A percentile compares a stretch with the other conserved stretches of the same genome.
Evolutionary conservation across 2,113 vertebrate species (phyloP).

Genomic region (Corythoichthys intestinalis): DNA sequence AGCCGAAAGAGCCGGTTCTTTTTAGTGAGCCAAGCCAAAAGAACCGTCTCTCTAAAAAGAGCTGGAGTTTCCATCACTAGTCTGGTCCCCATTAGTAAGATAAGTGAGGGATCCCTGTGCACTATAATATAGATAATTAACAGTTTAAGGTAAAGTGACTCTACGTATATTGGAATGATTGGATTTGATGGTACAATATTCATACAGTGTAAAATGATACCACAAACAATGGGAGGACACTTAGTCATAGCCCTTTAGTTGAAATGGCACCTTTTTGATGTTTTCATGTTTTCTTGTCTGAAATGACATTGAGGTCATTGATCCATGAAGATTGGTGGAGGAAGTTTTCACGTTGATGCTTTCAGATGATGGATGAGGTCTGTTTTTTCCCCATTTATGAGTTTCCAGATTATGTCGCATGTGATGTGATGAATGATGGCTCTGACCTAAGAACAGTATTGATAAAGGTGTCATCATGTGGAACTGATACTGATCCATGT

Average conservation of each 20-base stretch:
- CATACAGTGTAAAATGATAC: background rate
- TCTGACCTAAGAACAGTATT: background rate
- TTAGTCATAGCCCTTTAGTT: background rate
- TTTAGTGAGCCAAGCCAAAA: too few species aligned
- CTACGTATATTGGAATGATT: background rate
- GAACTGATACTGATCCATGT: conserved; percentile 3
- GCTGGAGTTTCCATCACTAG: too few species aligned
- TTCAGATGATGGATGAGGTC: background rate
- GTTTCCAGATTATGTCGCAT: background rate
- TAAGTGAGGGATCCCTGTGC: too few species aligned
- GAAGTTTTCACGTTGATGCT: conserved; percentile 1
- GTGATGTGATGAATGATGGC: background rate
- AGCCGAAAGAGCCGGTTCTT: too few species aligned
- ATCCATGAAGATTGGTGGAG: conserved; percentile 4
- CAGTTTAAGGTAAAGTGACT: background rate
- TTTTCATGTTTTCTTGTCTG: background rate
- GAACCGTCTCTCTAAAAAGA: too few species aligned
- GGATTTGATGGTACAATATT: background rate
- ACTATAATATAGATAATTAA: background rate
- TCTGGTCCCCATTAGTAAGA: too few species aligned
- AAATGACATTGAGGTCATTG: background rate
- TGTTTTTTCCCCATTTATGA: background rate
- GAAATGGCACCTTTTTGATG: background rate
- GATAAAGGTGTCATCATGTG: background rate
- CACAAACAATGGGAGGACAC: background rate